A percentile compares a stretch with the other conserved stretches of the same genome.
phyloP scores from a whole-genome alignment of 2,797 vertebrate genomes.

The Hipposideros larvatus region DNA sequence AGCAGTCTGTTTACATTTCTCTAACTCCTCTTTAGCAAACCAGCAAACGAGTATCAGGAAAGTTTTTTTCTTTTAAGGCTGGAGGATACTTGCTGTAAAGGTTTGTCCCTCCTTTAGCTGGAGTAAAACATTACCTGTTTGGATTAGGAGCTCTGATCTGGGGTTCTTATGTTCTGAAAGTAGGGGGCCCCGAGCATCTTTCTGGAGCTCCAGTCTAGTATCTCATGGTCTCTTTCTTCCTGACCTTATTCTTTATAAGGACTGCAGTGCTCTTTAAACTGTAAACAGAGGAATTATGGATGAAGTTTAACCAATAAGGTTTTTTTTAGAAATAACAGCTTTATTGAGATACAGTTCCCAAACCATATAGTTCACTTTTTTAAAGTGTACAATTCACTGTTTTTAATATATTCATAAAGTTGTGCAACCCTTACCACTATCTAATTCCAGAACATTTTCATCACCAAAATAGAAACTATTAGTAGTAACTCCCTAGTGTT shows the following conservation, averaged over 20 bases:
- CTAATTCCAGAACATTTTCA: slow-evolving; percentile 8
- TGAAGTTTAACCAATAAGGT: not conserved
- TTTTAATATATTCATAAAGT: not conserved
- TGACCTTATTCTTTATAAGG: not conserved
- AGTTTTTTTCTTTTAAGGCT: slow-evolving; percentile 1
- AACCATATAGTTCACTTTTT: not conserved
- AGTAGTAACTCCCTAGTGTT: not conserved
- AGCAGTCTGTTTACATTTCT: not conserved
- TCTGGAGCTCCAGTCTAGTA: not conserved
- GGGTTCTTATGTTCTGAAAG: not conserved
- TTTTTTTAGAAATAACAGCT: not conserved
- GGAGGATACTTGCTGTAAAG: not conserved
- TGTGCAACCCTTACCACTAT: not conserved
- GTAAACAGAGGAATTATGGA: not conserved
- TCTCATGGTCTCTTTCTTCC: not conserved
- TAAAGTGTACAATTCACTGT: not conserved
- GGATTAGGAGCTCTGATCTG: not conserved
- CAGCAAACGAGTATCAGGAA: not conserved
- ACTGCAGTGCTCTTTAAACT: not conserved
- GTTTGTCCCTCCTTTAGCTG: not conserved
- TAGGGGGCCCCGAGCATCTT: not conserved
- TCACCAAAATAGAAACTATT: not conserved
- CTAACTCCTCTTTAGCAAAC: not conserved
- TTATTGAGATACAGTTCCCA: not conserved
- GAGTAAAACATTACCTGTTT: not conserved